Evolutionary conservation across 2,888 invertebrate species (phyloP), one percentile per base, ranked within the genome.

Genomic region (Keiferia lycopersicella): DNA sequence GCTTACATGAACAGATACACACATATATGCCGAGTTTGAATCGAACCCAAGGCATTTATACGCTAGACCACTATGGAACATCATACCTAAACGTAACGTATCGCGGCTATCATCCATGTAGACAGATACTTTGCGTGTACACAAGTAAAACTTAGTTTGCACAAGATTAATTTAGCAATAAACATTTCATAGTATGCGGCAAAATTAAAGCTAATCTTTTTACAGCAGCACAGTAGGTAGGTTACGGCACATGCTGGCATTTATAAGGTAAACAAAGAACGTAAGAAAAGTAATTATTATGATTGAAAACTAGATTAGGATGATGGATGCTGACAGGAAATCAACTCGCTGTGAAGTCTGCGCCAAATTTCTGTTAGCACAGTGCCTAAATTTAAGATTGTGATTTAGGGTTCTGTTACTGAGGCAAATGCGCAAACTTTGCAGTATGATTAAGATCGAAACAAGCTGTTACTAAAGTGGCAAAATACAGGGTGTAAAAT

Each of bases 261-360:
- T 30, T 53, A 12, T 53, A 38, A 18, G 38, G 68, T 70, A 76
- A 71, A 73, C 70, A 69, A 64, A 64, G 63, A 68, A 65, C 66
- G 69, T 69, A 73, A 68, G 67, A 74, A 75, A 77, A 72, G 67
- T 63, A 68, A 73, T 72, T 72, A 70, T 77, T 78, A 74, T 77
- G 72, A 69, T 78, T 72, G 64, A 69, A 72, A 74, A 69, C 68
- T 65, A 72, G 60, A 73, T 68, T 64, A 66, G 64, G 67, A 53
- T 72, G 76, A 76, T 75, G 72, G 75, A 78, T 78, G 67, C 41
- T 57, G 66, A 65, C 51, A 61, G 65, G 81, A 80, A 81, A 81
- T 80, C 73, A 73, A 69, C 57, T 63, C 67, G 67, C 70, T 67
- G 64, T 73, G 70, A 78, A 71, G 64, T 68, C 64, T 69, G 65